Base-by-base conservation (phyloP, 2,888 invertebrate genomes). In the Trachelus stipa region DNA sequence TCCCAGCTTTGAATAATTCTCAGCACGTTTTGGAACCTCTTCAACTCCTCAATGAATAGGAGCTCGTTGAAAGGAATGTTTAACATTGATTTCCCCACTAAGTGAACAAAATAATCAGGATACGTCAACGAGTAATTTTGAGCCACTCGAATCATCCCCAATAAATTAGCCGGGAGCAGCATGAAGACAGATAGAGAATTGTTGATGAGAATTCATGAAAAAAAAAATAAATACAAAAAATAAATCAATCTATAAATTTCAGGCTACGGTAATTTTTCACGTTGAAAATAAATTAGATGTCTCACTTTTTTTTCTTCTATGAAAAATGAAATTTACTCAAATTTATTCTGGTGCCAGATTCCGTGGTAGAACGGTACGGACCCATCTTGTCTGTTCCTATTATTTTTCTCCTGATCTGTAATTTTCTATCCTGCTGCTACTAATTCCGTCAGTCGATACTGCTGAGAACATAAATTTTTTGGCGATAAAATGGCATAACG, bases 401-500 rank as follows among this genome's bases (percentile, higher is more conserved):
- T 23, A 9, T 56, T 15, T 56, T 56, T 56, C 9, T 23, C 40
- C 1, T 56, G 9, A 3, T 23, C 23, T 1, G 9, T 6, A 9
- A 15, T 9, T 56, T 56, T 9, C 23, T 9, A 23, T 56, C 23
- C 23, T 23, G 56, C 1, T 23, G 9, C 6, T 23, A 56, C 23
- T 56, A 56, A 56, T 56, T 56, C 9, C 23, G 23, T 56, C 9
- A 9, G 56, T 56, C 56, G 56, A 56, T 56, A 56, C 9, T 2
- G 56, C 56, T 23, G 56, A 23, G 56, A 56, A 1, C 56, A 56
- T 56, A 56, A 56, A 56, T 56, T 56, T 56, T 56, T 56, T 23
- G 3, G 37, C 73, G 77, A 84, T 73, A 77, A 80, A 80, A 76
- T 23, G 37, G 68, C 34, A 75, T 76, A 80, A 81, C 78, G 76